These are phyloP conservation scores for Siniperca scherzeri DNA, from an alignment of 2,797 vertebrate species.

Conservation along the genomic window DNA sequence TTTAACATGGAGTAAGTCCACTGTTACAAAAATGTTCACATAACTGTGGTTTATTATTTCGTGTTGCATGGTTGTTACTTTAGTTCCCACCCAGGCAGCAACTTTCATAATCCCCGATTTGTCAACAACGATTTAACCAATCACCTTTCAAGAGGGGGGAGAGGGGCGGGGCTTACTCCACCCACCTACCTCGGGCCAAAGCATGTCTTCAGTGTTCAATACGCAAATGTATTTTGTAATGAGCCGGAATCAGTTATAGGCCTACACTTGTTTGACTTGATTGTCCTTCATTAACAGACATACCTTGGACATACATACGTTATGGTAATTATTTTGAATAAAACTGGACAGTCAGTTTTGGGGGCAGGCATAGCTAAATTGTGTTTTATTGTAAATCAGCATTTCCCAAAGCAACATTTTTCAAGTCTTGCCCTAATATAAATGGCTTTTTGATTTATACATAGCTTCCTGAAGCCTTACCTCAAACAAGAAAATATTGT, in stretches of 20 bases:
- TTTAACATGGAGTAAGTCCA: fast-evolving
- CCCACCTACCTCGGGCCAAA: too few species aligned
- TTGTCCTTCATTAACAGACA: background rate
- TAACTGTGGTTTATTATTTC: background rate
- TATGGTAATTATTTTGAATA: background rate
- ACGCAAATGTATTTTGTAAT: background rate
- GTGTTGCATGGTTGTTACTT: fast-evolving
- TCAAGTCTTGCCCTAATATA: background rate
- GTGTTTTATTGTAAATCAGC: background rate
- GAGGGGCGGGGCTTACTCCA: conserved; percentile 26
- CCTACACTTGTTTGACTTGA: background rate
- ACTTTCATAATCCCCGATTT: conserved; percentile 52
- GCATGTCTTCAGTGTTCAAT: background rate
- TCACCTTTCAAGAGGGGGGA: conserved; percentile 7
- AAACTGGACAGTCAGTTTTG: background rate
- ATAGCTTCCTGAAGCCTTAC: background rate
- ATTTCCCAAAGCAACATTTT: background rate
- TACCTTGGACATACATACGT: background rate
- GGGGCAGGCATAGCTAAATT: background rate
- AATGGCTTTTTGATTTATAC: background rate
- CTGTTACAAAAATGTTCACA: background rate
- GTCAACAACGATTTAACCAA: conserved; percentile 65
- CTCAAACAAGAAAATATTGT: too few species aligned
- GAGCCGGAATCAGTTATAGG: background rate
- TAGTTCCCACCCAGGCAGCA: background rate